Base-by-base conservation (phyloP, 2,113 vertebrate genomes). In the Scopus umbretta region DNA sequence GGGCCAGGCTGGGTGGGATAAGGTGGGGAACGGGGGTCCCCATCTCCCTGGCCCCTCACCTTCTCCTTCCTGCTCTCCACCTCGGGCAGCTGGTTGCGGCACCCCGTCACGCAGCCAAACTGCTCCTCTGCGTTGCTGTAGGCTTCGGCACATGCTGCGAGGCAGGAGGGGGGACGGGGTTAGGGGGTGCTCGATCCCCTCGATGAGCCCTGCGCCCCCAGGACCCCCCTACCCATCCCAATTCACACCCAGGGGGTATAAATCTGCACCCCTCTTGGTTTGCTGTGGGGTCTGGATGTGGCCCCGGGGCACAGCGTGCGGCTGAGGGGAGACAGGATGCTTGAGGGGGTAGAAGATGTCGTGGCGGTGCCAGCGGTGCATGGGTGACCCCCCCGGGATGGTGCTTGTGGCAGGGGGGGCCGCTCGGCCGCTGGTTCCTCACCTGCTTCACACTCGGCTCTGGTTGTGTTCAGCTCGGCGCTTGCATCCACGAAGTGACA, bases 401-500 rank as follows among this genome's bases (percentile, higher is more conserved):
- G 43, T 4, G 16, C 40, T 38, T 8, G 68, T 36, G 66, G 67
- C 0, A 1, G 5, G 1, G 49, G 49, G 53, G 65, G n/a, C 47
- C 2, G 1, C 42, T 22, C 5, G 13, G 53, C n/a, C 30, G 0
- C 8, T 1, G 1, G 71, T 19, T 71, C 58, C 98, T 98, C 97
- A 99, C 99, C 99, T 98, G 99, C 98, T 86, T 99, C 99, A 67
- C 99, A 99, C 96, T 99, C 99, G 16, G 98, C 98, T 94, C 97
- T 98, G 92, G 99, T 99, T 66, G 98, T 98, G 80, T 99, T 99
- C 94, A 99, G 98, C 95, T 98, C 98, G 6, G 98, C 98, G 55
- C 98, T 98, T 53, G 98, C 98, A 87, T 99, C 99, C 97, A 99
- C 99, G 8, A 99, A 99, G 97, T 99, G 99, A 97, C 99, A 99